phyloP scores from a whole-genome alignment of 2,797 vertebrate species.

The Bradypodion pumilum region DNA sequence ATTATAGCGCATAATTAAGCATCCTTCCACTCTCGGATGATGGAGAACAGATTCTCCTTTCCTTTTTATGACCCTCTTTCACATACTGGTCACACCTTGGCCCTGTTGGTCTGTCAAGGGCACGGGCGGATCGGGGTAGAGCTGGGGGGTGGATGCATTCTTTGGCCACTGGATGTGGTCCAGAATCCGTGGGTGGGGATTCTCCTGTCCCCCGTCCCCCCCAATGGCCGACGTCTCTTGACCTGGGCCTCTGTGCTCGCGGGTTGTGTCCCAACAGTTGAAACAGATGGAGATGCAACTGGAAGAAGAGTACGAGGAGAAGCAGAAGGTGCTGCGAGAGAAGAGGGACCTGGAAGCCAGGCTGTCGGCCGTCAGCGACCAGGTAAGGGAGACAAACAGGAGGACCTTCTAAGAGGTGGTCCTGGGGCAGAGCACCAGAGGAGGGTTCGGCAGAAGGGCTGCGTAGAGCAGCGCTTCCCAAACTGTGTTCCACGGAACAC shows the following conservation, averaged over 20 bases:
- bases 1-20: too few species aligned
- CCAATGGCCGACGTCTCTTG: not conserved
- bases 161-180: not conserved
- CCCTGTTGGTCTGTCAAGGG: too few species aligned
- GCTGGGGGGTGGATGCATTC: too few species aligned
- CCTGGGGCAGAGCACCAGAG: accelerated
- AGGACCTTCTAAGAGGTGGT: not conserved
- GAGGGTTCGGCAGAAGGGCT: accelerated
- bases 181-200: not conserved
- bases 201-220: too few species aligned
- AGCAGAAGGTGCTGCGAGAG: conserved; percentile 95
- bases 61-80: too few species aligned
- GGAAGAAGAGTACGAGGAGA: conserved; percentile 95
- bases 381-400: conserved; percentile 80
- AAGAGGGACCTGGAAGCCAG: conserved; percentile 92
- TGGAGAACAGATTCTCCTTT: too few species aligned
- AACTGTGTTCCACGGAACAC: too few species aligned
- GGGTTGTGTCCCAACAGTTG: conserved; percentile 74
- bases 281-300: conserved; percentile 97
- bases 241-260: not conserved
- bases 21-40: not conserved
- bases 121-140: too few species aligned
- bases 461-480: too few species aligned
- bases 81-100: too few species aligned
- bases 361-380: conserved; percentile 85